Conservation (phyloP, 2,888 invertebrate genomes). For the Plutella xylostella region DNA sequence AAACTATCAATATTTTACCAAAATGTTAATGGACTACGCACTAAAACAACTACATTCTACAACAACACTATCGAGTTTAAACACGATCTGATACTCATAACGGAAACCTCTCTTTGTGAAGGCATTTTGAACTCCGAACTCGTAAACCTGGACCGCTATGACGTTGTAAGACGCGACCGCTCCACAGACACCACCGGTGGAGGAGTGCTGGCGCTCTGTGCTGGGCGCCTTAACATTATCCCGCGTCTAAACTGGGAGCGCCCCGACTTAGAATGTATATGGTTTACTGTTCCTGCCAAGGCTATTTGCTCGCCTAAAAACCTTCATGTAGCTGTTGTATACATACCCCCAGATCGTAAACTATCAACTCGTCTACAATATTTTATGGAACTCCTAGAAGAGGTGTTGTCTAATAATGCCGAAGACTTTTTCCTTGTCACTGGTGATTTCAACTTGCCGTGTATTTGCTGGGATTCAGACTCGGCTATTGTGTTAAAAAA, state of each 20-base stretch:
- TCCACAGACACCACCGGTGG: not conserved
- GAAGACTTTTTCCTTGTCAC: not conserved
- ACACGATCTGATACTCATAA: not conserved
- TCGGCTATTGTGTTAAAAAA: not conserved
- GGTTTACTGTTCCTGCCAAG: not conserved
- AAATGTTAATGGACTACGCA: constrained; percentile 3
- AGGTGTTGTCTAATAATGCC: not conserved
- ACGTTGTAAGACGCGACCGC: not conserved
- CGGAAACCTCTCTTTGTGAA: not conserved
- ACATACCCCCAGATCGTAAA: not conserved
- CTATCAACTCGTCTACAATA: not conserved
- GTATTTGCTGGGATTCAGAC: not conserved
- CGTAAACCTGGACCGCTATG: not conserved
- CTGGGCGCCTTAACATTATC: not conserved
- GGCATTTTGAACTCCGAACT: constrained; percentile 3
- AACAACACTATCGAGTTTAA: not conserved
- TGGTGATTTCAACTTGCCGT: not conserved
- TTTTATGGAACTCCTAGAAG: not conserved
- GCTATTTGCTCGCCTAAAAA: not conserved
- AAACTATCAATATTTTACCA: too few species aligned
- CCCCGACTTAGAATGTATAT: not conserved
- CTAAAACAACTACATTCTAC: constrained; percentile 1
- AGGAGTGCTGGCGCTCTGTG: not conserved
- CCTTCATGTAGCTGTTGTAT: not conserved
- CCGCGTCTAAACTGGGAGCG: not conserved